Evolutionary conservation across 2,113 vertebrate species (phyloP), one percentile per base, ranked within the genome.

Genomic region (Carassius gibelio): DNA sequence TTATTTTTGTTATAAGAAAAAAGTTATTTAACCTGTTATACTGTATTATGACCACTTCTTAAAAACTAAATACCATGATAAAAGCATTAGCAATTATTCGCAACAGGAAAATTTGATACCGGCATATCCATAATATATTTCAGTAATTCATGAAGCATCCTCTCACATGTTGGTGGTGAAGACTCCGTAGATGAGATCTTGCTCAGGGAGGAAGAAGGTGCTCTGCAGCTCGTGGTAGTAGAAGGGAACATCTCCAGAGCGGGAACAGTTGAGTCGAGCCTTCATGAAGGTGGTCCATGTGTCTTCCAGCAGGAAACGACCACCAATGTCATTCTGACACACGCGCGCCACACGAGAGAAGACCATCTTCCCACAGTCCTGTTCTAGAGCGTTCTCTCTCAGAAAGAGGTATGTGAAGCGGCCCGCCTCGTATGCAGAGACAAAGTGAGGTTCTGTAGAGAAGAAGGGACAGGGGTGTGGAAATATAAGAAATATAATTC

Each of bases 241-340:
- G 90, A 98, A 98, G 0, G 97, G 97, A 80, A 98, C 96, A 89
- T 99, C 98, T 17, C 97, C 97, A 0, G 98, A 96, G 23, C 96
- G 96, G 8, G 98, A 99, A 89, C 98, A 99, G 94, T 99, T 98
- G 52, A 99, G 92, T 0, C 97, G 95, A 7, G 97, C 97, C 92
- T 99, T 99, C 97, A 98, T 99, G 91, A 98, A 99, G 0, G 98
- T 99, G 84, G 98, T 99, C 97, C 98, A 99, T 0, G 97, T 99
- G 90, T 99, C 97, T 83, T 99, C 98, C 85, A 99, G 85, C 17
- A 99, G 95, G 30, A 99, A 99, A 0, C 97, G 96, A 3, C 98
- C 98, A 0, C 98, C 98, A 3, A 99, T 94, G 74, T 99, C 98
- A 0, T 98, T 99, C 92, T 98, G 97, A 84, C 98, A 99, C 21